phyloP scores from a whole-genome alignment of 2,888 invertebrate species.

The Cyclophora punctaria region DNA sequence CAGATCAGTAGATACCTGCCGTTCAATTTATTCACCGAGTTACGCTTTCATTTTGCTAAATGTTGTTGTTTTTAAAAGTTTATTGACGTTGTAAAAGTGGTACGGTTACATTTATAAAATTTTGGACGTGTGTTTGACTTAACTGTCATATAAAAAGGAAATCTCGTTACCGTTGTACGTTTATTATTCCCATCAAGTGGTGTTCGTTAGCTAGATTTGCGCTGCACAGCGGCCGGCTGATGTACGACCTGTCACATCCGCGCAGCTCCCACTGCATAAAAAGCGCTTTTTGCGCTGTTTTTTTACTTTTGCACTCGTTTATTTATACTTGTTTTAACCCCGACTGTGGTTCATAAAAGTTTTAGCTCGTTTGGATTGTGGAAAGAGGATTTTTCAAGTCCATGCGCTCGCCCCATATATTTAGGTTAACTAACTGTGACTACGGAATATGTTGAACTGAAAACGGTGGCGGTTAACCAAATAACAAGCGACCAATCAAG shows the following conservation, averaged over 20 bases:
- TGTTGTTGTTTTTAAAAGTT: too few species aligned
- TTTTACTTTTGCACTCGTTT: conserved; percentile 8
- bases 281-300: conserved; percentile 12
- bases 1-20: too few species aligned
- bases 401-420: too few species aligned
- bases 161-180: conserved; percentile 14
- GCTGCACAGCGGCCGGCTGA: conserved; percentile 5
- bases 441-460: too few species aligned
- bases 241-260: conserved; percentile 20
- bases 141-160: background rate
- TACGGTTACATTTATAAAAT: too few species aligned
- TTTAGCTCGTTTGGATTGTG: background rate
- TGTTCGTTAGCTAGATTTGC: conserved; percentile 21
- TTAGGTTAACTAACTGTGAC: too few species aligned
- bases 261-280: conserved; percentile 10
- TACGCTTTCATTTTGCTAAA: too few species aligned
- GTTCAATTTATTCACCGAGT: conserved; percentile 5
- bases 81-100: too few species aligned
- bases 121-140: background rate
- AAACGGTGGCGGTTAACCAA: too few species aligned
- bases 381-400: too few species aligned
- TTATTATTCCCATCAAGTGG: conserved; percentile 20
- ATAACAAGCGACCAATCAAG: too few species aligned
- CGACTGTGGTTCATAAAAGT: conserved; percentile 10
- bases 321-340: conserved; percentile 6